phyloP scores from a whole-genome alignment of 2,888 invertebrate genomes.

The Drosophila diplacantha region DNA sequence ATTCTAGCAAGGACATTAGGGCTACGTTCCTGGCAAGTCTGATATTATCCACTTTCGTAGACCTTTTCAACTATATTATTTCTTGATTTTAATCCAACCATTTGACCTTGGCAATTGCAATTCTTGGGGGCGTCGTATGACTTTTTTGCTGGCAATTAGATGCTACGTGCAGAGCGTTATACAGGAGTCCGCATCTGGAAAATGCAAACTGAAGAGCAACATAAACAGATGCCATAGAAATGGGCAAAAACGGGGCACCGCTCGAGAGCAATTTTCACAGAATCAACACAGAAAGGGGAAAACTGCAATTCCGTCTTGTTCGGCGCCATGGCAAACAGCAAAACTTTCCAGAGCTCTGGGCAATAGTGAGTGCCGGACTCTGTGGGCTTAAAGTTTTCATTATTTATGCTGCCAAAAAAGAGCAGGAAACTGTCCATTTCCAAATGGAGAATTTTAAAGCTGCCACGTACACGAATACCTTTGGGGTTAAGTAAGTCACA shows the following conservation, averaged over 20 bases:
- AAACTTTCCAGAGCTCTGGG: constrained; percentile 3
- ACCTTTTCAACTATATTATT: constrained; percentile 1
- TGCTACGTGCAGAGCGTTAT: constrained; percentile 5
- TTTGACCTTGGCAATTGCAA: not conserved
- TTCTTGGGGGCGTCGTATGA: not conserved
- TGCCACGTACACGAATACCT: constrained; percentile 11
- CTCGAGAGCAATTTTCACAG: constrained; percentile 18
- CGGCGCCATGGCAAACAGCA: constrained; percentile 1
- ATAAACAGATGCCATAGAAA: constrained; percentile 9
- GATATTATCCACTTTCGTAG: not conserved
- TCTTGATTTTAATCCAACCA: not conserved
- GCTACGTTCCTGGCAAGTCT: too few species aligned
- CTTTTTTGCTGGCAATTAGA: constrained; percentile 3
- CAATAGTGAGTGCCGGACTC: constrained; percentile 9
- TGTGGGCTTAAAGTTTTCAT: constrained; percentile 18
- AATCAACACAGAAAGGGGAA: constrained; percentile 13
- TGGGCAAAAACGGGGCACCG: not conserved
- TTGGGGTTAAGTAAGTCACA: not conserved
- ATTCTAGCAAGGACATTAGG: not conserved
- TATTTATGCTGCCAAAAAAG: constrained; percentile 19
- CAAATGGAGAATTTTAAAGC: not conserved
- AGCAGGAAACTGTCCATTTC: not conserved
- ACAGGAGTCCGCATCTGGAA: not conserved
- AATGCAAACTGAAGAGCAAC: constrained; percentile 8
- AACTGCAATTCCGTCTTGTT: constrained; percentile 8